phyloP scores from a whole-genome alignment of 1,140 invertebrate species.

The Bilobella aurantiaca region DNA sequence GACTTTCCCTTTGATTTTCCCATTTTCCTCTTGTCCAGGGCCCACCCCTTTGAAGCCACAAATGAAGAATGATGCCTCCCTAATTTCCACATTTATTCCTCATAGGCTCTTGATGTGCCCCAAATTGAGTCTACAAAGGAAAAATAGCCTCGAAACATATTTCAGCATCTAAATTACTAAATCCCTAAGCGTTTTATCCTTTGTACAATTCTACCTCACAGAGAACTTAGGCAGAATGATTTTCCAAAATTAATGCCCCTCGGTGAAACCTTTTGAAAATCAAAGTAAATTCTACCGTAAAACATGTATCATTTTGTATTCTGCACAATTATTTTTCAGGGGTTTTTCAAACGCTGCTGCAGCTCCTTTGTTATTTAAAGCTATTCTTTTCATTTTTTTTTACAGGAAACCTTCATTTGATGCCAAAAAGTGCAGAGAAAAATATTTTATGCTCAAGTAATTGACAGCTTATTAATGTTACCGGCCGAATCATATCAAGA shows the following conservation, averaged over 20 bases:
- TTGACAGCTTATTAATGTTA: too few relatives aligned
- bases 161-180: neutral
- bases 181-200: neutral
- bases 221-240: neutral
- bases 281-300: too few relatives aligned
- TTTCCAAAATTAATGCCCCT: neutral
- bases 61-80: too few relatives aligned
- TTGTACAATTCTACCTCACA: neutral
- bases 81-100: too few relatives aligned
- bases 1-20: neutral
- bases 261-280: neutral
- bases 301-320: too few relatives aligned
- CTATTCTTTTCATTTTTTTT: neutral
- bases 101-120: neutral
- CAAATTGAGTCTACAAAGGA: neutral
- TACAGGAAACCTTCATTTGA: neutral
- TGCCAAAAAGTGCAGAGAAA: neutral
- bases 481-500: too few relatives aligned
- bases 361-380: neutral
- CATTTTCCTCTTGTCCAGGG: too few relatives aligned
- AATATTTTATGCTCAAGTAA: too few relatives aligned
- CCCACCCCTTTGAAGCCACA: neutral
- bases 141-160: neutral
- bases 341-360: neutral
- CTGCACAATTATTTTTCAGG: too few relatives aligned